phyloP scores from a whole-genome alignment of 2,797 vertebrate species.

The Pseudomugil gertrudae region DNA sequence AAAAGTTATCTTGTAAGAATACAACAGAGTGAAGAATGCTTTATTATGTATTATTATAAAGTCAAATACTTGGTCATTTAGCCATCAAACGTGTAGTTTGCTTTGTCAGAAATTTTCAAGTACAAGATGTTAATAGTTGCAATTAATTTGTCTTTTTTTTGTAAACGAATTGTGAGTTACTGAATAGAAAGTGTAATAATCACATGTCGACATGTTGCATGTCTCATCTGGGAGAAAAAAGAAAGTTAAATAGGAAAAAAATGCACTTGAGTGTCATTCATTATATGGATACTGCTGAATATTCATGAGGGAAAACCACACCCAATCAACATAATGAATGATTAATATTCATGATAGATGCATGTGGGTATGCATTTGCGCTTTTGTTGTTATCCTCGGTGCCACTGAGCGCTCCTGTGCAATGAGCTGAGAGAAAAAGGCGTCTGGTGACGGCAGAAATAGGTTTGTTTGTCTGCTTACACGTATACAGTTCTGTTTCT shows the following conservation, averaged over 20 bases:
- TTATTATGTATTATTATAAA: constrained; percentile 23
- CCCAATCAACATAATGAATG: constrained; percentile 84
- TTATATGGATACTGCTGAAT: constrained; percentile 77
- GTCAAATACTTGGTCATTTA: constrained; percentile 24
- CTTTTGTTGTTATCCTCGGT: constrained; percentile 78
- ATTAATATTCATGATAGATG: constrained; percentile 81
- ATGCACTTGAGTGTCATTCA: constrained; percentile 62
- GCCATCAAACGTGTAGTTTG: constrained; percentile 28
- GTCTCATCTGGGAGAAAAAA: constrained; percentile 23
- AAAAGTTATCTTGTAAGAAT: constrained; percentile 22
- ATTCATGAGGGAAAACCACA: constrained; percentile 82
- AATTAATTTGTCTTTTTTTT: constrained; percentile 34
- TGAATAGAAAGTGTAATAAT: constrained; percentile 60
- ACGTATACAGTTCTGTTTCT: constrained; percentile 38
- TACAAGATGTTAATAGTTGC: constrained; percentile 40
- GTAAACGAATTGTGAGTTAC: constrained; percentile 23
- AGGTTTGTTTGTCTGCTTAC: constrained; percentile 33
- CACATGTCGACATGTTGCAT: constrained; percentile 36
- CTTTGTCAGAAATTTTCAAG: constrained; percentile 18
- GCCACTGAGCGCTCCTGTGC: constrained; percentile 52
- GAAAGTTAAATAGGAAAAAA: constrained; percentile 66
- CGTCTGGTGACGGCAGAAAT: not conserved
- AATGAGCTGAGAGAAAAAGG: constrained; percentile 31
- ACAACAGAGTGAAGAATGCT: constrained; percentile 7
- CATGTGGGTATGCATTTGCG: constrained; percentile 78